Conservation (phyloP, 2,888 invertebrate species). For the Acronicta psi region DNA sequence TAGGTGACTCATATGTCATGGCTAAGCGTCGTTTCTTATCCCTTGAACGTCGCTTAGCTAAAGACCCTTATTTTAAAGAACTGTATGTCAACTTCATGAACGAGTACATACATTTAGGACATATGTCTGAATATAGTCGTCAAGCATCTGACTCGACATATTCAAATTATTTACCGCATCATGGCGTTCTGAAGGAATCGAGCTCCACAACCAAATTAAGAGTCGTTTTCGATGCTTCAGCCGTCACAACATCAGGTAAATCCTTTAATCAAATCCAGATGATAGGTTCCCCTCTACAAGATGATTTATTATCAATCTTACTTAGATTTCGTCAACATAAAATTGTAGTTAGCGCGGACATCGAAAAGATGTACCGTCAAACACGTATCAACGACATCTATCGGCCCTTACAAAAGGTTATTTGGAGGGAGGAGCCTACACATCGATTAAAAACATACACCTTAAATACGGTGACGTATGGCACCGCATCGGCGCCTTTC, state of each 20-base stretch:
- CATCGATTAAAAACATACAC: background rate
- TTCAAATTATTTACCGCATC: constrained; percentile 10
- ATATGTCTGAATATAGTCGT: constrained; percentile 1
- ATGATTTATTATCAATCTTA: background rate
- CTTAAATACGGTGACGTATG: background rate
- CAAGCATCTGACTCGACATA: background rate
- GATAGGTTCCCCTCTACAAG: background rate
- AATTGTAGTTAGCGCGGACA: background rate
- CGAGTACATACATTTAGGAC: constrained; percentile 1
- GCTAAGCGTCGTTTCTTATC: constrained; percentile 11
- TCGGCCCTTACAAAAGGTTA: constrained; percentile 5
- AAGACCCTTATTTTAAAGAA: constrained; percentile 1
- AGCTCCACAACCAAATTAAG: constrained; percentile 1
- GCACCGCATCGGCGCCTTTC: constrained; percentile 4
- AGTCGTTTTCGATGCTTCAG: constrained; percentile 2
- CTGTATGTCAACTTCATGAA: constrained; percentile 6
- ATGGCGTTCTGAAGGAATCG: constrained; percentile 4
- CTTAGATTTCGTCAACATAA: constrained; percentile 1
- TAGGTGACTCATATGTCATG: constrained; percentile 8
- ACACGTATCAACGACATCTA: background rate
- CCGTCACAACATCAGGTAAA: background rate
- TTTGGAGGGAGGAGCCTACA: constrained; percentile 2
- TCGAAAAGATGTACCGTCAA: background rate
- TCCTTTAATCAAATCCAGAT: constrained; percentile 1
- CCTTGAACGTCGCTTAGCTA: constrained; percentile 9